Evolutionary conservation across 2,888 invertebrate genomes (phyloP).

Genomic region (Drosophila paracracens): DNA sequence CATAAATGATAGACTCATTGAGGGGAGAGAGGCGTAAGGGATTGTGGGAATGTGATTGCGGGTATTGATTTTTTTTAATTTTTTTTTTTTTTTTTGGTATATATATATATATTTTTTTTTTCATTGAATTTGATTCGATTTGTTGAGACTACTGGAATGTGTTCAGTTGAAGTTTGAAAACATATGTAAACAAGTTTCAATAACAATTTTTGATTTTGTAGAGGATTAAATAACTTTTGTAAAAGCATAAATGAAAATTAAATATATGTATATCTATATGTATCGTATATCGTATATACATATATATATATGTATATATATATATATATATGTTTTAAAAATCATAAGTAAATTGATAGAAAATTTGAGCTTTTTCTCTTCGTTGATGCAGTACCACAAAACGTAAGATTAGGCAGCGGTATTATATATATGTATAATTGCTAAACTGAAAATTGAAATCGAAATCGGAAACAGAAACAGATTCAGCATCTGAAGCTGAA

Average conservation of each 20-base stretch:
- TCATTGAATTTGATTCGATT: slow-evolving; percentile 52
- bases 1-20: slow-evolving; percentile 85
- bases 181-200: slow-evolving; percentile 70
- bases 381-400: slow-evolving; percentile 82
- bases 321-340: slow-evolving; percentile 12
- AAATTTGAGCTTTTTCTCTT: slow-evolving; percentile 82
- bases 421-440: slow-evolving; percentile 14
- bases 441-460: slow-evolving; percentile 20
- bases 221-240: slow-evolving; percentile 63
- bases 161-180: slow-evolving; percentile 78
- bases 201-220: slow-evolving; percentile 65
- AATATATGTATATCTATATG: slow-evolving; percentile 46
- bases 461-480: slow-evolving; percentile 6
- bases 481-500: slow-evolving; percentile 13
- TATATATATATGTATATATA: slow-evolving; percentile 38
- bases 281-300: slow-evolving; percentile 38
- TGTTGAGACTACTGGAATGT: slow-evolving; percentile 79
- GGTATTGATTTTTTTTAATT: slow-evolving; percentile 69
- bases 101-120: slow-evolving; percentile 47
- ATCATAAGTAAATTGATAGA: slow-evolving; percentile 39
- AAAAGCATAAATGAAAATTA: slow-evolving; percentile 60
- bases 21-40: slow-evolving; percentile 84
- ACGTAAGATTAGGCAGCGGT: slow-evolving; percentile 55
- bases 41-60: slow-evolving; percentile 83
- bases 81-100: slow-evolving; percentile 37